Evolutionary conservation across 2,113 vertebrate species (phyloP), one percentile per base, ranked within the genome.

Genomic region (Oreotrochilus melanogaster): DNA sequence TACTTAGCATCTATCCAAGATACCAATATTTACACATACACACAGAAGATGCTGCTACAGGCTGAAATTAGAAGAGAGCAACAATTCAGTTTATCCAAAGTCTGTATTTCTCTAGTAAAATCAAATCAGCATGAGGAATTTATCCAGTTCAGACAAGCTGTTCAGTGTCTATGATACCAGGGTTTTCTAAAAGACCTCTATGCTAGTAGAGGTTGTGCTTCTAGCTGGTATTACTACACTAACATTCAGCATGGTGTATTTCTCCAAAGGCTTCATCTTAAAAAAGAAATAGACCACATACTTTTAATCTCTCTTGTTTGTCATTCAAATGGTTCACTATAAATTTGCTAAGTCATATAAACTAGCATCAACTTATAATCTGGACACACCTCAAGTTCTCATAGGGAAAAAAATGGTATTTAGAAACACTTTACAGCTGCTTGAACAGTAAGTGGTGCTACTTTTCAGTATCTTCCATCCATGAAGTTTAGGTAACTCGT

Each of bases 1-100:
- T 47, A 91, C 39, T 91, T 76, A 76, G 51, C 19, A 54, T 62
- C 74, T 72, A 53, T 51, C 33, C 43, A 35, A 93, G 47, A 88
- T 66, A 60, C 30, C 25, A 92, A 81, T 93, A 92, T 95, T 96
- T 97, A 78, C 61, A 88, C 39, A 70, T n/a, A 86, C 17, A 35
- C 43, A 69, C 14, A 27, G 17, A 85, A 28, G 25, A 56, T 87
- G 76, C 61, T 89, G 35, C 22, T 5, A 35, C 21, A 47, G 76
- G 53, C 18, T 76, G 56, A 89, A 91, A 95, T 70, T 27, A 69
- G 45, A 87, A 85, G 33, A 53, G 9, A 72, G 10, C 7, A 89
- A 47, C 19, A 28, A 33, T 24, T 12, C 7, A 18, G 9, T 30
- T 79, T 65, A 89, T 42, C 25, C 23, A 51, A 78, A 73, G 10